phyloP scores from a whole-genome alignment of 2,797 vertebrate genomes.

The Buphagus erythrorhynchus region DNA sequence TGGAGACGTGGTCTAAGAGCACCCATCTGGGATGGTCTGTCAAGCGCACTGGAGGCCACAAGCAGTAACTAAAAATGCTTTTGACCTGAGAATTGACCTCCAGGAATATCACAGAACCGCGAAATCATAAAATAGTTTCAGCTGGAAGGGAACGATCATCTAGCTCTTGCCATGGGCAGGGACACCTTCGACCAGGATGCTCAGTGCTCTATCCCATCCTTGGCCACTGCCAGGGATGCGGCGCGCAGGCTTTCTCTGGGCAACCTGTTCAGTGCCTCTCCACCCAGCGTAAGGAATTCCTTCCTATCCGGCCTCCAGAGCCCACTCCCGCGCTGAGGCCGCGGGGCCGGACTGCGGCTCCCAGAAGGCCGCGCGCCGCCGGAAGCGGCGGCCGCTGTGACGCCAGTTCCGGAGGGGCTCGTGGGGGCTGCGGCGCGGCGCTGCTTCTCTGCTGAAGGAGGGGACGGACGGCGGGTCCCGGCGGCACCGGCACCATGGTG shows the following conservation, averaged over 20 bases:
- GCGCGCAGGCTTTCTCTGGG: too few species aligned
- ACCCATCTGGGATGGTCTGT: accelerated
- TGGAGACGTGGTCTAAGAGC: accelerated
- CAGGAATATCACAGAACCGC: neutral
- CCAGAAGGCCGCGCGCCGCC: neutral
- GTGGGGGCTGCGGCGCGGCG: neutral
- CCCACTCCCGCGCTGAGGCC: accelerated
- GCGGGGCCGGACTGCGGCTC: neutral
- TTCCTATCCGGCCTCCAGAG: accelerated
- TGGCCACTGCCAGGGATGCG: neutral
- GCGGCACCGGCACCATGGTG: neutral
- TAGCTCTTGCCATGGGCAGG: too few species aligned
- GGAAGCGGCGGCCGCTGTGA: neutral
- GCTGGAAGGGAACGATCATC: too few species aligned
- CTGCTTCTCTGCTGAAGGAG: neutral
- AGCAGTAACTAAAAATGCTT: neutral
- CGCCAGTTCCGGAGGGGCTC: neutral
- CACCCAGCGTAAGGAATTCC: accelerated
- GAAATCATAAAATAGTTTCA: neutral
- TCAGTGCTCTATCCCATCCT: neutral
- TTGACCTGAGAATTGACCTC: neutral
- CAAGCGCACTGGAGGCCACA: accelerated
- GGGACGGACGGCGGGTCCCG: neutral
- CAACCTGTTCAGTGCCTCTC: neutral
- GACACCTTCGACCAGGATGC: neutral